Base-by-base conservation (phyloP, 1,140 invertebrate genomes). In the Xylocopa sonorina region DNA sequence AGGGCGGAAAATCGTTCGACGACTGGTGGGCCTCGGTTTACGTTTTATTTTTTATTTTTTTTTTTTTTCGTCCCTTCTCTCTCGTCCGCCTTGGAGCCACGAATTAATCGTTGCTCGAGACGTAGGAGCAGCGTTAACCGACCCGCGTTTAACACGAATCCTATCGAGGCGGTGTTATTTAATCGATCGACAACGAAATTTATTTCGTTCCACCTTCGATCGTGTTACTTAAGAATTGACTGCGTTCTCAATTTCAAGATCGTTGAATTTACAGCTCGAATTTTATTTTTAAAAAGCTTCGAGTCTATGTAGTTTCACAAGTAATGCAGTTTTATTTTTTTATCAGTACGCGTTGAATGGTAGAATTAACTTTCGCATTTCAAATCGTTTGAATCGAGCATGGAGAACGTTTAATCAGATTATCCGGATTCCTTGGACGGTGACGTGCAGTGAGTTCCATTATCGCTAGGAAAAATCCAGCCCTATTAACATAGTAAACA, bases 1-100 rank as follows among this genome's bases (percentile, higher is more conserved):
- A n/a, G 78, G 18, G 32, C 51, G 24, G 41, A 71, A 80, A 64
- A 43, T 51, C 32, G 51, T 32, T 55, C n/a, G 51, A 9, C 18
- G 16, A 24, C 6, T n/a, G 4, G 5, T 67, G 21, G 18, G 32
- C 1, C 27, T 60, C 10, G 32, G 21, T 71, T 27, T 29, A 5
- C 27, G 5, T 57, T 24, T 2, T 29, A 18, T 12, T 32, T 12
- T 18, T 51, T 51, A n/a, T n/a, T n/a, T 9, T 51, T 18, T 29
- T 51, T 51, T 51, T 4, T 21, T 58, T n/a, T n/a, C n/a, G n/a
- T n/a, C n/a, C n/a, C n/a, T n/a, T n/a, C n/a, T n/a, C n/a, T 63
- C 18, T 29, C 27, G 27, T 12, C 38, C 2, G 41, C 29, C n/a
- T n/a, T 34, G 10, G 14, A 38, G 38, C 63, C 21, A 12, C 27